Evolutionary conservation across 2,113 vertebrate species (phyloP), one percentile per base, ranked within the genome.

Genomic region (Otolemur garnettii): DNA sequence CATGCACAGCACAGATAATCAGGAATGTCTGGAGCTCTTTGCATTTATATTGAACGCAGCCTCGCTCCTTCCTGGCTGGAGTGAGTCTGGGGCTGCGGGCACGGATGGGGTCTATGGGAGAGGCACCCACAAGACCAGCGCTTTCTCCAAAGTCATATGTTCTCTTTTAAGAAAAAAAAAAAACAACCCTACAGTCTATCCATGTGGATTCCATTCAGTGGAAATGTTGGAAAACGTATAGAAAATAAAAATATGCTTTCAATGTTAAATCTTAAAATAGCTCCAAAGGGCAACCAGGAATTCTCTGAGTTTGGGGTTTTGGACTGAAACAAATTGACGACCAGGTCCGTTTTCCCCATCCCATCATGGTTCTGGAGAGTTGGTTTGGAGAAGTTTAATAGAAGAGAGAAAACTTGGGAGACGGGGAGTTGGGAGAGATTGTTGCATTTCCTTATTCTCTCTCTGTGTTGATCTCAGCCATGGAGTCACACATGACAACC

Each of bases 1-100:
- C 97, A 94, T 57, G 96, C 97, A 97, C 72, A 97, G 95, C 86
- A 84, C 88, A 93, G 96, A 97, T 96, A 93, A 96, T 96, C 96
- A 88, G 8, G 90, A 74, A 78, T 2, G 22, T 96, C 92, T 97
- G 69, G 93, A 57, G 95, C 8, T 8, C 79, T 97, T 97, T 96
- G 97, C 96, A 91, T 97, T 97, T 96, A 93, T 97, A 95, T 85
- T 85, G 93, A 90, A 93, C 0, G 0, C 53, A 50, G 64, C 35
- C 75, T 93, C 79, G 96, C 38, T 71, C 91, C 96, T 93, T 83
- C 94, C 66, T 82, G 75, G 11, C 0, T 7, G 0, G 38, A 53
- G 74, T 92, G 28, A 84, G 91, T 87, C 93, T 78, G 69, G 91
- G 77, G 77, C 74, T 24, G 87, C 8, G 38, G 21, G 55, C 62